A percentile compares a stretch with the other conserved stretches of the same genome.
These are phyloP conservation scores for Ferrisia virgata DNA, from an alignment of 2,888 invertebrate genomes.

Conservation along the genomic window DNA sequence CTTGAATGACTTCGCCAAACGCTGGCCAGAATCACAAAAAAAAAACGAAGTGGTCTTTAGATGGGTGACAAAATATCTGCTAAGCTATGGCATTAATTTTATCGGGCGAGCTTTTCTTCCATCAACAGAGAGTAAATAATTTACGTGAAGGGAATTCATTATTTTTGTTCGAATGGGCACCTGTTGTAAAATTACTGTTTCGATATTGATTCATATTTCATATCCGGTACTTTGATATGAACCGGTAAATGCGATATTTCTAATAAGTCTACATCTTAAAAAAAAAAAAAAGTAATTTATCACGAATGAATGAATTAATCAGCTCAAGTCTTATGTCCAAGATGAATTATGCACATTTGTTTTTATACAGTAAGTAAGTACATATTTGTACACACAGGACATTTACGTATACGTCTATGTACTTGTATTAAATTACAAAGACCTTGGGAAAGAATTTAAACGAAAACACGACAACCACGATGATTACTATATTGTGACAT, in stretches of 20 bases:
- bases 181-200: constrained; percentile 25
- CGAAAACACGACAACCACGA: background rate
- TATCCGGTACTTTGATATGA: background rate
- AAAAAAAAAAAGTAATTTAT: no score
- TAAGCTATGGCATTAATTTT: constrained; percentile 1
- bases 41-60: background rate
- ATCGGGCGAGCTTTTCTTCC: background rate
- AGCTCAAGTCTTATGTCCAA: background rate
- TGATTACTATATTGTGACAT: constrained; percentile 22
- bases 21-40: background rate
- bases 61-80: background rate
- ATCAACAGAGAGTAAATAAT: constrained; percentile 25
- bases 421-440: background rate
- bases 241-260: background rate
- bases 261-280: background rate
- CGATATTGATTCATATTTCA: background rate
- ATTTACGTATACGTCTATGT: no score
- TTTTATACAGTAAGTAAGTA: background rate
- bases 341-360: background rate
- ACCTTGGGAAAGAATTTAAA: constrained; percentile 16
- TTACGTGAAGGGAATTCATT: constrained; percentile 35
- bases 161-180: constrained; percentile 31
- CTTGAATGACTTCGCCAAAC: background rate
- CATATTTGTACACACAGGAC: background rate
- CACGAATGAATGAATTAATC: no score